A percentile compares a stretch with the other conserved stretches of the same genome.
phyloP scores from a whole-genome alignment of 2,113 vertebrate genomes.

The Alligator mississippiensis region DNA sequence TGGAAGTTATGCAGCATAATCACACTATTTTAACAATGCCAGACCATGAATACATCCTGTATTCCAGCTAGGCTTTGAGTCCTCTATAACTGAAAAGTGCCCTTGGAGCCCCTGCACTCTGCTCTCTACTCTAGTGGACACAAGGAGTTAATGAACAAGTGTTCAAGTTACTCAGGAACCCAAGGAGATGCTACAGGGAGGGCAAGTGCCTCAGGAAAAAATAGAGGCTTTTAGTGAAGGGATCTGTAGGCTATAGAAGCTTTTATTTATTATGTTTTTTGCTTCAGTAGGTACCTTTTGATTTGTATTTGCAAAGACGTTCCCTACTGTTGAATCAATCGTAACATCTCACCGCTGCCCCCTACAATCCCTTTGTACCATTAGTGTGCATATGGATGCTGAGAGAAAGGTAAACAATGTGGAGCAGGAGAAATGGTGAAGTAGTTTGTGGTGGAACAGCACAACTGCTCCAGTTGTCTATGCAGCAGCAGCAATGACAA shows the following conservation, averaged over 20 bases:
- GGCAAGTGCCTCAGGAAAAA: neutral
- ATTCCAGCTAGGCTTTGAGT: constrained; percentile 6
- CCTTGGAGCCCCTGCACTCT: neutral
- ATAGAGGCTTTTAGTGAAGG: neutral
- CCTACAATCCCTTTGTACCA: neutral
- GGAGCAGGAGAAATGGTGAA: neutral
- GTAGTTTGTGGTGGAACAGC: neutral
- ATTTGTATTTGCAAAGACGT: neutral
- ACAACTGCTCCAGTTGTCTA: neutral
- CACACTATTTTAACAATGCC: constrained; percentile 48
- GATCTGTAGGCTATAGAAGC: neutral
- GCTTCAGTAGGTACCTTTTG: neutral
- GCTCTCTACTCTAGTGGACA: neutral
- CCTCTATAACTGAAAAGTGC: constrained; percentile 27
- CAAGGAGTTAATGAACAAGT: neutral
- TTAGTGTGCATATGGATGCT: neutral
- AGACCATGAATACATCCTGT: constrained; percentile 26
- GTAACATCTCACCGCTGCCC: too few relatives aligned
- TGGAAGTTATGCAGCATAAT: constrained; percentile 39
- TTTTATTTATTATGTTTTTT: neutral
- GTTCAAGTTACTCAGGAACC: neutral
- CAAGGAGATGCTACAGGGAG: neutral
- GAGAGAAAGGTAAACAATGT: neutral
- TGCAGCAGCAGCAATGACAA: neutral
- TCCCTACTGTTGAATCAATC: neutral